Evolutionary conservation across 2,888 invertebrate species (phyloP).

Genomic region (Scaeva pyrastri): DNA sequence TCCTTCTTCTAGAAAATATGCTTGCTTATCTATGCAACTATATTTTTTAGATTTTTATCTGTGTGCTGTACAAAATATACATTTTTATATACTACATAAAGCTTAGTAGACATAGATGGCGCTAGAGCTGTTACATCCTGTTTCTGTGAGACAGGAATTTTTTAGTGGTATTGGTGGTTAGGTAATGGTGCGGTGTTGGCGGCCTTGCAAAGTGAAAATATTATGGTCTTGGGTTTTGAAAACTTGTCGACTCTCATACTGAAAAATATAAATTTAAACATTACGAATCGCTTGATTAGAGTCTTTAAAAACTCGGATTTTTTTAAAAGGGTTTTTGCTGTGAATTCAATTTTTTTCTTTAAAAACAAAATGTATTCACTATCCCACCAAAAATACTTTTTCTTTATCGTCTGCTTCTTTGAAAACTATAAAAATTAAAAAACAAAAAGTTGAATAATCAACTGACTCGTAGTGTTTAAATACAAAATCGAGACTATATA

Average conservation of each 20-base stretch:
- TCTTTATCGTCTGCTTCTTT: no score
- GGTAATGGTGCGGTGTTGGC: neutral
- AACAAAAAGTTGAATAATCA: neutral
- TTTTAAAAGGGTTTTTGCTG: no score
- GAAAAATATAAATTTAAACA: neutral
- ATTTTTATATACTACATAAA: neutral
- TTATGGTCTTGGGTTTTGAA: slow-evolving; percentile 42
- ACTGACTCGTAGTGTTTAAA: neutral
- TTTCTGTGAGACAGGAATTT: neutral
- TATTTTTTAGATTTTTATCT: slow-evolving; percentile 22
- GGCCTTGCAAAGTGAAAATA: slow-evolving; percentile 60
- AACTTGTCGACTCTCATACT: slow-evolving; percentile 44
- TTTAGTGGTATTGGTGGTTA: neutral
- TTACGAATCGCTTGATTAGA: neutral
- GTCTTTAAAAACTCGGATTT: neutral
- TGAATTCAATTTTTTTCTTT: no score
- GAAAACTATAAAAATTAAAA: no score
- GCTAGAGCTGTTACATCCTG: neutral
- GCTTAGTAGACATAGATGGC: slow-evolving; percentile 17
- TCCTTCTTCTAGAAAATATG: slow-evolving; percentile 39
- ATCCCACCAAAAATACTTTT: no score
- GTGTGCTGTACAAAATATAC: no score
- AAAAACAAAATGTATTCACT: no score
- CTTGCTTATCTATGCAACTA: slow-evolving; percentile 67
- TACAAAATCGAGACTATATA: neutral